Percentiles rank a stretch among this genome's conserved stretches.
Evolutionary conservation across 2,888 invertebrate species (phyloP).

Genomic region (Ophraella communa): DNA sequence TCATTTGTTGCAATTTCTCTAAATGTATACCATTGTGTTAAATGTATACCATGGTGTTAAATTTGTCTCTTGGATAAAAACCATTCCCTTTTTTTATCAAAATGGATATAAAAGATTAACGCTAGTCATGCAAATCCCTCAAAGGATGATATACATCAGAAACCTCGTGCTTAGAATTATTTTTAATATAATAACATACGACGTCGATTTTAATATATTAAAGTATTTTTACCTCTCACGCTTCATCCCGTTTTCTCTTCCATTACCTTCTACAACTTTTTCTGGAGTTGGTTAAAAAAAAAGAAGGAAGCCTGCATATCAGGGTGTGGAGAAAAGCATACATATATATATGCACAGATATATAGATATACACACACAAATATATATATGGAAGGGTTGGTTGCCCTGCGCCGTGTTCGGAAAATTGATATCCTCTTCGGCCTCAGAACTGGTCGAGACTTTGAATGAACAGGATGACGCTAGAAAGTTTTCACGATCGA

Average conservation of each 20-base stretch:
- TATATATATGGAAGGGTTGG: slow-evolving; percentile 51
- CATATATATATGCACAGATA: slow-evolving; percentile 35
- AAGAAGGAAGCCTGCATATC: slow-evolving; percentile 57
- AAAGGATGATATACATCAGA: slow-evolving; percentile 17
- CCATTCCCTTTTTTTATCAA: not conserved
- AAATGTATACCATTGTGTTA: too few relatives aligned
- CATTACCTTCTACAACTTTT: slow-evolving; percentile 48
- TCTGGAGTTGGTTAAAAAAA: slow-evolving; percentile 45
- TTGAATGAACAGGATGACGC: slow-evolving; percentile 23
- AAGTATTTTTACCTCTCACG: slow-evolving; percentile 33
- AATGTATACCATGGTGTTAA: too few relatives aligned
- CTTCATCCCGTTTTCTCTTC: slow-evolving; percentile 38
- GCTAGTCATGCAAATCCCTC: slow-evolving; percentile 9
- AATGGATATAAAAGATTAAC: slow-evolving; percentile 5
- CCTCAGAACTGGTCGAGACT: slow-evolving; percentile 37
- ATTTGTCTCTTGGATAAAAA: too few relatives aligned
- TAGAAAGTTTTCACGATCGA: slow-evolving; percentile 23
- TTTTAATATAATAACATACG: slow-evolving; percentile 37
- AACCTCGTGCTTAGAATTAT: slow-evolving; percentile 24
- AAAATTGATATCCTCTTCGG: slow-evolving; percentile 46
- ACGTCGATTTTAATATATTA: slow-evolving; percentile 34
- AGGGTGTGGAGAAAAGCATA: slow-evolving; percentile 54
- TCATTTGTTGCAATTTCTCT: too few relatives aligned
- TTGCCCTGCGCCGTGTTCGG: slow-evolving; percentile 9
- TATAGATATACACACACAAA: not conserved